Base-by-base conservation (phyloP, 2,113 vertebrate species). In the Ophiodon elongatus region DNA sequence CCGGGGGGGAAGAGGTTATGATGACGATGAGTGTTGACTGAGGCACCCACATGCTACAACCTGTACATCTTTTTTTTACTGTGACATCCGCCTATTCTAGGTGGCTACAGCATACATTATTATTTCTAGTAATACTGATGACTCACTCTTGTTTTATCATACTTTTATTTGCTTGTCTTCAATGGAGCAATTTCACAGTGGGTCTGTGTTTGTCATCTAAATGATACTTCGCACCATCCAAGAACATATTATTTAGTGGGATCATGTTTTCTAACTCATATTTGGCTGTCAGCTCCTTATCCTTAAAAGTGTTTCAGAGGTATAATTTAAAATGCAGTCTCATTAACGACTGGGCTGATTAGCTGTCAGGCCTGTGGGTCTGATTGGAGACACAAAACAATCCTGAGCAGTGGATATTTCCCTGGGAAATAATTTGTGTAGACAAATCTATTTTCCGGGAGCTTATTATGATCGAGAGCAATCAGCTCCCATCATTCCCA, bases 381-480 rank as follows among this genome's bases (percentile, higher is more conserved):
- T 81, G 86, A 89, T 77, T 78, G 66, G 56, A 77, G 47, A 75
- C 37, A 41, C 81, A 57, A 80, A 76, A 73, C 79, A 84, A 88
- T 0, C 9, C 47, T 8, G 39, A 47, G 56, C 73, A 79, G 4
- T 43, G 39, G 77, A 89, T 89, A 92, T 91, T 92, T 93, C 87
- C 91, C 88, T 70, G 33, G 90, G 88, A 93, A 86, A 93, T 87
- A 91, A 93, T 90, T 92, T 87, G 80, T 70, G 35, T 25, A 31
- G 80, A 89, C 86, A 82, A 89, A 93, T 93, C 62, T 92, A 77
- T 93, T 93, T 91, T 89, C 82, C 88, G 67, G 67, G 68, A 91
- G 75, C 85, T 92, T 81, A 91, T 93, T 90, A 92, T 79, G 76
- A 92, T 85, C 21, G 43, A 91, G 85, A 78, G 80, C 88, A 93